These are phyloP conservation scores for Onychostruthus taczanowskii DNA, from an alignment of 2,113 vertebrate genomes.

Conservation along the genomic window DNA sequence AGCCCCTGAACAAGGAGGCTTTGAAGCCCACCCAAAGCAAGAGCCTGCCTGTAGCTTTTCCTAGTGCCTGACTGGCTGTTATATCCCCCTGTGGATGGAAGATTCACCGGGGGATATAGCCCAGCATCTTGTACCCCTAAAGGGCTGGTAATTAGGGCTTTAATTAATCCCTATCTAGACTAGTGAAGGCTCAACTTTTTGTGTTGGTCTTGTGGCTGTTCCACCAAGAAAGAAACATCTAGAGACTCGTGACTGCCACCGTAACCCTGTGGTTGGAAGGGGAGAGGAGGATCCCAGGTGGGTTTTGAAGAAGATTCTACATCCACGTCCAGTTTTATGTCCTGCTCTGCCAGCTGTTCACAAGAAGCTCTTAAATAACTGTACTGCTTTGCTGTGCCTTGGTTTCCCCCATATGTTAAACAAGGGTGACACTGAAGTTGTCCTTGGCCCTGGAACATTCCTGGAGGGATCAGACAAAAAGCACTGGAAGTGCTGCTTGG, in stretches of 20 bases:
- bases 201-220: not conserved
- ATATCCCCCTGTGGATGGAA: not conserved
- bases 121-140: not conserved
- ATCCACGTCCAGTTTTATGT: not conserved
- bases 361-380: slow-evolving; percentile 32
- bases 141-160: not conserved
- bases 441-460: not conserved
- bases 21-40: not conserved
- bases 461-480: not conserved
- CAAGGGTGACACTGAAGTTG: not conserved
- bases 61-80: not conserved
- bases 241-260: not conserved
- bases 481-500: not conserved
- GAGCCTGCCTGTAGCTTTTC: slow-evolving; percentile 27
- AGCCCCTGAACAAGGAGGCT: not conserved
- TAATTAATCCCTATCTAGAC: not conserved
- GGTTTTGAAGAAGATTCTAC: not conserved
- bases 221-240: not conserved
- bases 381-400: slow-evolving; percentile 42
- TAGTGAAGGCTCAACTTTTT: slow-evolving; percentile 13
- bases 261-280: not conserved
- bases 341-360: not conserved
- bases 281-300: not conserved
- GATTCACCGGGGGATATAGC: not conserved
- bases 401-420: not conserved